Evolutionary conservation across 2,797 vertebrate genomes (phyloP).

Genomic region (Cuniculus paca): DNA sequence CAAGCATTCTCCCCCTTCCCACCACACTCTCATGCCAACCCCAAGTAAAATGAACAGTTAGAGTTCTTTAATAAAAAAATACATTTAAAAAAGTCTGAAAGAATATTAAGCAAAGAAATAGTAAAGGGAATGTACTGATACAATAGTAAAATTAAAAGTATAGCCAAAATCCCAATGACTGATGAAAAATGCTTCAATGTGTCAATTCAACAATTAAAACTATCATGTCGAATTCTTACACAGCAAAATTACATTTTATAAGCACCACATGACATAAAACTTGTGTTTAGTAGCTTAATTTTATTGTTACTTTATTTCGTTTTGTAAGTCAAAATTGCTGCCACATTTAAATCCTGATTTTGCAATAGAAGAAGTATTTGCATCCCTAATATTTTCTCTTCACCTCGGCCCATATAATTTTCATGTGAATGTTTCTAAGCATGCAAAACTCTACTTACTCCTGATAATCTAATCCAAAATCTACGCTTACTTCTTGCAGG

Average conservation of each 20-base stretch:
- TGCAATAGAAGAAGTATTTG: not conserved
- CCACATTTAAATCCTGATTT: conserved; percentile 24
- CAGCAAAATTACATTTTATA: not conserved
- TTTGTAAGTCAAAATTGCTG: conserved; percentile 2
- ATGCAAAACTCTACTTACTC: conserved; percentile 28
- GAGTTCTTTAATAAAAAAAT: not conserved
- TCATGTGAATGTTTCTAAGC: conserved; percentile 5
- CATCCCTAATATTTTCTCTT: conserved; percentile 39
- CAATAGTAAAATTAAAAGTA: conserved; percentile 53
- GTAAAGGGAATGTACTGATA: not conserved
- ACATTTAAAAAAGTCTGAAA: not conserved
- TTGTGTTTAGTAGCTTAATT: not conserved
- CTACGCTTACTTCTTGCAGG: not conserved
- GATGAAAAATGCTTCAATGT: conserved; percentile 22
- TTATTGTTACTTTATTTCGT: conserved; percentile 36
- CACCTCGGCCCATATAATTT: not conserved
- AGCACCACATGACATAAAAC: not conserved
- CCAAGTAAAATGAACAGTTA: not conserved
- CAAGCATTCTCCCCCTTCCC: not conserved
- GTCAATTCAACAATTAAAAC: conserved; percentile 21
- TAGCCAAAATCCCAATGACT: not conserved
- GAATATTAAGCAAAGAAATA: conserved; percentile 17
- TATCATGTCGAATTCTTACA: not conserved
- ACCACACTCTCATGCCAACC: not conserved
- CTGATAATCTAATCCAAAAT: conserved; percentile 1